phyloP scores from a whole-genome alignment of 1,140 invertebrate genomes.

The Camponotus vicinus region DNA sequence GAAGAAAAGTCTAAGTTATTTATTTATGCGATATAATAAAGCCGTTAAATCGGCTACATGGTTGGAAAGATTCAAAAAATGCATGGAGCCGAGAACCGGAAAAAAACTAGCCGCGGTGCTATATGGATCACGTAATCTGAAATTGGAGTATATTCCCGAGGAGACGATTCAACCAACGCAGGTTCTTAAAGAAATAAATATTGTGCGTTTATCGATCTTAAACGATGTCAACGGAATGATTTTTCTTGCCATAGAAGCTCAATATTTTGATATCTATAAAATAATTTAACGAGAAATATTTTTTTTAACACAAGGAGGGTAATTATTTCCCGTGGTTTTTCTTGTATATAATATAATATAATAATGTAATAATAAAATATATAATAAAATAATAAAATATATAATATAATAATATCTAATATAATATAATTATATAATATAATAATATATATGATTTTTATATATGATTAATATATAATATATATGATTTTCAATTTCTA shows the following conservation, averaged over 20 bases:
- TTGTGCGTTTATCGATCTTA: neutral
- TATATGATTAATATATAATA: no score
- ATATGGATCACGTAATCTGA: conserved; percentile 25
- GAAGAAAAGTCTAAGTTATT: neutral
- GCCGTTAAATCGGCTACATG: neutral
- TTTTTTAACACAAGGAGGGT: no score
- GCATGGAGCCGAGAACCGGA: neutral
- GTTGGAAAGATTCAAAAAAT: conserved; percentile 20
- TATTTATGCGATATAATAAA: conserved; percentile 30
- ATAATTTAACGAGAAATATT: no score
- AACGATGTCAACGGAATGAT: neutral
- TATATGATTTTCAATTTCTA: no score
- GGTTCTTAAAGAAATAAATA: conserved; percentile 18
- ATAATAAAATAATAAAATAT: no score
- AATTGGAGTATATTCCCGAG: conserved; percentile 36
- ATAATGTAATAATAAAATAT: no score
- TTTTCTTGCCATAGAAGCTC: neutral
- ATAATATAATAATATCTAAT: no score
- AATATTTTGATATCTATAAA: neutral
- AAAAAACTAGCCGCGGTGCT: conserved; percentile 49
- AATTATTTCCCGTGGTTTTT: no score
- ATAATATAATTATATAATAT: no score
- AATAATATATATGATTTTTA: no score
- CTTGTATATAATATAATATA: no score
- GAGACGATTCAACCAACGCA: conserved; percentile 20